Base-by-base conservation (phyloP, 2,113 vertebrate genomes). In the Chiloscyllium plagiosum region DNA sequence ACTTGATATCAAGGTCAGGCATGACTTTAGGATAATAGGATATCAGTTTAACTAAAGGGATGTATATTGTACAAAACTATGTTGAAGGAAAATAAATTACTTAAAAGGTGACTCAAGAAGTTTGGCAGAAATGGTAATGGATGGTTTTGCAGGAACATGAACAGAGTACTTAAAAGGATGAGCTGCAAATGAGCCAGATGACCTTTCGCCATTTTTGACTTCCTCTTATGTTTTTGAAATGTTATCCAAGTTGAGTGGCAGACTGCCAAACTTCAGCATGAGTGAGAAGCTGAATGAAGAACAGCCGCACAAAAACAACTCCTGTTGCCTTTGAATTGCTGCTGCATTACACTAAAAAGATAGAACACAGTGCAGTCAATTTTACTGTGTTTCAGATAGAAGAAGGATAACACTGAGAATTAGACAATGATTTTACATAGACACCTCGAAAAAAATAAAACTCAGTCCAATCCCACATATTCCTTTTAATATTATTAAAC, bases 371-470 rank as follows among this genome's bases (percentile, higher is more conserved):
- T 83, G n/a, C n/a, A 61, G 56, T 7, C 56, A 83, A 37, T 95
- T 93, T 96, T 95, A 89, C 95, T 96, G 83, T 70, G 76, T 78
- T 96, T 95, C 72, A 95, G 95, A 85, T 95, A 95, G 93, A 52
- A 69, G 61, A 95, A 83, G 87, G 93, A 96, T 68, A 83, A 70
- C 66, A 22, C 6, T 4, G 15, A 20, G 37, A 83, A 83, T 42
- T 19, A 19, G 78, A 83, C 37, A 78, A 17, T 80, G n/a, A 80
- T 37, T 83, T 83, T 83, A 83, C 78, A 15, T 0, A 83, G n/a
- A 37, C 78, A 20, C 78, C 17, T 20, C 17, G n/a, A 83, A 83
- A 47, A n/a, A 3, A 42, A 83, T 83, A 7, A 37, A 47, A 83
- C 37, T 83, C 80, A 83, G 42, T 83, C 80, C 37, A 83, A 19